Conservation (phyloP, 2,113 vertebrate genomes). For the Ochotona princeps region DNA sequence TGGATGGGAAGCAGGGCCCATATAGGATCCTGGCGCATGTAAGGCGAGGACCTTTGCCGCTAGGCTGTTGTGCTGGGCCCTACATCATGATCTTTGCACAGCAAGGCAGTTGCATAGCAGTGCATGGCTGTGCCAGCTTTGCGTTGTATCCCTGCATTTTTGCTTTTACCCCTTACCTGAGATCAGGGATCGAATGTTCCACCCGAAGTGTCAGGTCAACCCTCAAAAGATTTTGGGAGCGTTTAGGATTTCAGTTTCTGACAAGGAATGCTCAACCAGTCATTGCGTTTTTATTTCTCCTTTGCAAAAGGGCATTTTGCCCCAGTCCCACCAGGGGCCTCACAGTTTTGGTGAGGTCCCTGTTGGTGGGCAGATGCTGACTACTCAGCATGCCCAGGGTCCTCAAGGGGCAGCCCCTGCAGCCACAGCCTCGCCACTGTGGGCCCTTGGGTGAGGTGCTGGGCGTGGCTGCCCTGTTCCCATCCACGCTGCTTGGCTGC, state of each 20-base stretch:
- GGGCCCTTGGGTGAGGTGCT: neutral
- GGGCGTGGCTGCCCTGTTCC: accelerated
- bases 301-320: neutral
- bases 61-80: too few relatives aligned
- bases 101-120: too few relatives aligned
- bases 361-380: neutral
- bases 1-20: too few relatives aligned
- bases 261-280: slow-evolving; percentile 18
- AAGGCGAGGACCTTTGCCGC: too few relatives aligned
- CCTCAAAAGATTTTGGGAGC: neutral
- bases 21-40: too few relatives aligned
- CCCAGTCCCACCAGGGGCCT: neutral
- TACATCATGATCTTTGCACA: too few relatives aligned
- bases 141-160: neutral
- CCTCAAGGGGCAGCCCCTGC: neutral
- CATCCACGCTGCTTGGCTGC: neutral
- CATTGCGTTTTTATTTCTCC: neutral
- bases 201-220: accelerated
- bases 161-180: too few relatives aligned
- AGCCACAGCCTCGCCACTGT: neutral
- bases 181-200: neutral
- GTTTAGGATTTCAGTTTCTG: neutral
- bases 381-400: neutral
- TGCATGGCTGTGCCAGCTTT: too few relatives aligned
- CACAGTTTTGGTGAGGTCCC: neutral